These are phyloP conservation scores for Leistus spinibarbis DNA, from an alignment of 2,888 invertebrate species.

Conservation along the genomic window DNA sequence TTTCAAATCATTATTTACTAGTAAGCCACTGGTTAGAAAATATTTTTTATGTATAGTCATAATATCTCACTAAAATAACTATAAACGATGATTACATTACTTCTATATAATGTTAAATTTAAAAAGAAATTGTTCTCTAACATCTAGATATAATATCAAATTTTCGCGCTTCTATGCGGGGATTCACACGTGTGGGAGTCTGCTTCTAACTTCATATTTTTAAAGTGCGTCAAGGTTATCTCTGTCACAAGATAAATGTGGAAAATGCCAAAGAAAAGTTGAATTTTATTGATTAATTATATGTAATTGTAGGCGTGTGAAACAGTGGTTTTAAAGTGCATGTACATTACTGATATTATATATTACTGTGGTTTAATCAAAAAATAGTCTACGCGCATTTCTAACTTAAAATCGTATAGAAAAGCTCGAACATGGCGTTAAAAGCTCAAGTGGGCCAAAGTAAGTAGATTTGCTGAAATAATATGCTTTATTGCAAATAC, in stretches of 20 bases:
- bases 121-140: too few relatives aligned
- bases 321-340: background rate
- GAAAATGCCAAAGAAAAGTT: background rate
- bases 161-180: background rate
- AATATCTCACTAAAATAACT: too few relatives aligned
- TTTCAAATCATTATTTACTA: background rate
- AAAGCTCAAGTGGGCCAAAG: constrained; percentile 87
- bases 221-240: background rate
- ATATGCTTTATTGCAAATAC: constrained; percentile 16
- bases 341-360: background rate
- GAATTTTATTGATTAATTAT: background rate
- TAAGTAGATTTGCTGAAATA: constrained; percentile 62
- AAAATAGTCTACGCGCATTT: background rate
- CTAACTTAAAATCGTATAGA: background rate
- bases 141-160: background rate
- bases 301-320: background rate
- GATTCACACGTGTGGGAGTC: background rate
- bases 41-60: too few relatives aligned
- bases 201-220: background rate
- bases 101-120: too few relatives aligned
- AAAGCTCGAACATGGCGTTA: constrained; percentile 75
- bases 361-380: background rate
- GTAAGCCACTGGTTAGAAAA: background rate
- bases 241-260: background rate
- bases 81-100: too few relatives aligned